Evolutionary conservation across 2,888 invertebrate genomes (phyloP).

Genomic region (Drosophila longiperda): DNA sequence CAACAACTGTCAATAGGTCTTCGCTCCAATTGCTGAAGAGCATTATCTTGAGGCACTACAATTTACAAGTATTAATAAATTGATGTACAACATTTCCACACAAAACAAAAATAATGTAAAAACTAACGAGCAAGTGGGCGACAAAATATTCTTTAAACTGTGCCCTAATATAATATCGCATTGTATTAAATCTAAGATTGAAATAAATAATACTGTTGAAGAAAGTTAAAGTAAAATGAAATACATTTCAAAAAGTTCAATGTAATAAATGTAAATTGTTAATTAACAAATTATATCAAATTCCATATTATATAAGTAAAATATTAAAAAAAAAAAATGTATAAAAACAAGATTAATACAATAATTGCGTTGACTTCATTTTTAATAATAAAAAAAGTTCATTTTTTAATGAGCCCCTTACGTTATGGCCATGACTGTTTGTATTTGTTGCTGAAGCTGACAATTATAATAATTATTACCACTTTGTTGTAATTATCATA

Average conservation of each 20-base stretch:
- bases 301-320: not conserved
- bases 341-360: slow-evolving; percentile 25
- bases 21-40: slow-evolving; percentile 27
- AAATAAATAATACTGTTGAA: not conserved
- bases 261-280: not conserved
- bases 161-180: not conserved
- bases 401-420: slow-evolving; percentile 12
- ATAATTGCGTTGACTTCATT: slow-evolving; percentile 33
- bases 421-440: slow-evolving; percentile 33
- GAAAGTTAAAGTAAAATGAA: not conserved
- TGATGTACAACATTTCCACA: slow-evolving; percentile 30
- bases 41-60: slow-evolving; percentile 15
- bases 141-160: not conserved
- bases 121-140: not conserved
- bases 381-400: slow-evolving; percentile 16
- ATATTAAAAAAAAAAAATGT: slow-evolving; percentile 18
- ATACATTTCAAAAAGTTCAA: not conserved
- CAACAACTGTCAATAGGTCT: slow-evolving; percentile 49
- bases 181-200: not conserved
- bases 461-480: slow-evolving; percentile 53
- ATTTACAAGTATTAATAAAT: slow-evolving; percentile 32
- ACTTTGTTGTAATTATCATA: slow-evolving; percentile 34
- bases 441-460: slow-evolving; percentile 11
- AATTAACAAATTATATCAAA: not conserved
- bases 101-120: slow-evolving; percentile 9